A percentile compares a stretch with the other conserved stretches of the same genome.
Conservation (phyloP, 2,113 vertebrate species). For the Bucco capensis region DNA sequence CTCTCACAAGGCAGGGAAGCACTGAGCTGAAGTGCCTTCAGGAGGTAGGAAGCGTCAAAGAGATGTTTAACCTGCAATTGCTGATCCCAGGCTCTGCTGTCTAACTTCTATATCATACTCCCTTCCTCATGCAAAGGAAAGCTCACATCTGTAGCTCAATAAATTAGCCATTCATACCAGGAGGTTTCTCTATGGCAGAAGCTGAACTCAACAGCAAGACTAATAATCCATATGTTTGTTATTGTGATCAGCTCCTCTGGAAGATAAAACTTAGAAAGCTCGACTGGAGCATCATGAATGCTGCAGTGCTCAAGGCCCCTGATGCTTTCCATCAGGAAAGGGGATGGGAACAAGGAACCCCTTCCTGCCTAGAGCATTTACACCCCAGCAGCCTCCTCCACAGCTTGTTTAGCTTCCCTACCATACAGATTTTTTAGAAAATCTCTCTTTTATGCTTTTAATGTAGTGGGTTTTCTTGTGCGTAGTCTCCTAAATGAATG, state of each 20-base stretch:
- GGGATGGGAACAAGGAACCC: not conserved
- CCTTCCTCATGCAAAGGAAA: not conserved
- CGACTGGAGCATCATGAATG: not conserved
- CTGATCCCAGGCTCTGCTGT: not conserved
- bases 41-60: not conserved
- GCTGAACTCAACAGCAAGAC: slow-evolving; percentile 19
- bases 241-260: slow-evolving; percentile 12
- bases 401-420: slow-evolving; percentile 16
- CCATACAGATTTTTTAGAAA: slow-evolving; percentile 20
- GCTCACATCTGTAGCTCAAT: slow-evolving; percentile 23
- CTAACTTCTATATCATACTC: not conserved
- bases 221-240: slow-evolving; percentile 45
- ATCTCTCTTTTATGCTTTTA: not conserved
- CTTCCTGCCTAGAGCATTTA: not conserved
- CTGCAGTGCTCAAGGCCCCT: not conserved
- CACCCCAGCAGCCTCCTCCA: not conserved
- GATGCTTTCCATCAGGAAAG: not conserved
- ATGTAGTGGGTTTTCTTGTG: slow-evolving; percentile 23
- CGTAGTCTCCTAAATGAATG: slow-evolving; percentile 51
- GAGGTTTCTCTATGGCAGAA: slow-evolving; percentile 16
- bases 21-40: not conserved
- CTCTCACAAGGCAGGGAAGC: not conserved
- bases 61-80: not conserved
- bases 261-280: not conserved
- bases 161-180: slow-evolving; percentile 18